Evolutionary conservation across 2,113 vertebrate genomes (phyloP), one percentile per base, ranked within the genome.

Genomic region (Chaetodon trifascialis): DNA sequence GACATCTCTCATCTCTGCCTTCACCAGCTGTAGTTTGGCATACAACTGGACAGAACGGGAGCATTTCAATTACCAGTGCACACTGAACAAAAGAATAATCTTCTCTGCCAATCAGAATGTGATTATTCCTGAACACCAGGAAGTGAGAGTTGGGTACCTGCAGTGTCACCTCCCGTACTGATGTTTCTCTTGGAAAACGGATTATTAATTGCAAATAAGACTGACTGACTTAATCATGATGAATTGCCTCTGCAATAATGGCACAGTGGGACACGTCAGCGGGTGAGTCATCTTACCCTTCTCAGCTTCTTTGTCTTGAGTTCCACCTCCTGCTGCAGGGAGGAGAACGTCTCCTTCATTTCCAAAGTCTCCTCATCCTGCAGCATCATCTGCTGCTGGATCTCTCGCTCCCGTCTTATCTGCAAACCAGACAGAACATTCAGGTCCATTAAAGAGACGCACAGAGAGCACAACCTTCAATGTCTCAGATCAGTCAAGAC

Each of bases 231-330:
- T 5, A 46, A 63, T 62, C 23, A 63, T 11, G 38, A 21, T 3
- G 5, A 7, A 59, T 21, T 49, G 44, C 4, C 74, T n/a, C 36
- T 14, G 16, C 14, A 40, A 76, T 79, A 34, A 21, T 8, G 12
- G 17, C 62, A n/a, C 23, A 19, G 8, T 9, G 30, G 60, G 58
- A 49, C 30, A 14, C 23, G 44, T 71, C 58, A 78, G 34, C 44
- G n/a, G 34, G 19, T 69, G 88, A 86, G 76, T 84, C 77, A 86
- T 84, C 83, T 76, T 56, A 95, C 98, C 97, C 97, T 97, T 88
- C 97, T 98, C 80, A 99, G 97, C 82, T 99, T 99, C 94, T 98
- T 98, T 89, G 98, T 99, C 90, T 99, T 99, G 62, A 97, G 94
- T 85, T 99, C 98, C 82, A 99, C 97, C 92, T 99, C 98, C 92